Evolutionary conservation across 2,797 vertebrate genomes (phyloP).

Genomic region (Enteromius anoplus): DNA sequence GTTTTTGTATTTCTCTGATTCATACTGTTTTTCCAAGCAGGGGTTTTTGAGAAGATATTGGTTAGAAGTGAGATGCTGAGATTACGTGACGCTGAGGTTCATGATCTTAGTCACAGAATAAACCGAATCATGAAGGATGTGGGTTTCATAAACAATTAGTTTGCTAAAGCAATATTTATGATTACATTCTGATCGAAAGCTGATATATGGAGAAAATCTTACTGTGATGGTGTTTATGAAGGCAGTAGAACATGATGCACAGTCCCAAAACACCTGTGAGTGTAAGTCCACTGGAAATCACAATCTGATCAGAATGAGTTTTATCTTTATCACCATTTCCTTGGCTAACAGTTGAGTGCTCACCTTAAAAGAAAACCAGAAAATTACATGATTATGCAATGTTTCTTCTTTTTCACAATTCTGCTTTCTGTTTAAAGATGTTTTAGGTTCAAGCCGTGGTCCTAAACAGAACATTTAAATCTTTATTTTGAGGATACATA

Average conservation of each 20-base stretch:
- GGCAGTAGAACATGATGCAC: slow-evolving; percentile 32
- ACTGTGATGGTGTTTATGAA: slow-evolving; percentile 45
- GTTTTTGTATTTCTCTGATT: too few relatives aligned
- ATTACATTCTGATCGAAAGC: not conserved
- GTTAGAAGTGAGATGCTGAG: not conserved
- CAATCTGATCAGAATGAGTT: not conserved
- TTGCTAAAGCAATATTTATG: not conserved
- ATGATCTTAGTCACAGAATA: not conserved
- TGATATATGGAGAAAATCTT: slow-evolving; percentile 13
- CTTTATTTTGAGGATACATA: not conserved
- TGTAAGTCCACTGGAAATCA: not conserved
- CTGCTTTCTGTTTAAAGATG: not conserved
- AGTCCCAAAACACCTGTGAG: slow-evolving; percentile 28
- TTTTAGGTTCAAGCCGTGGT: not conserved
- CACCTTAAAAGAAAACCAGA: slow-evolving; percentile 18
- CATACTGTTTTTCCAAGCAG: too few relatives aligned
- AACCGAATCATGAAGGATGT: not conserved
- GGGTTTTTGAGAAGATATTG: too few relatives aligned
- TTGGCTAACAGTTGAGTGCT: not conserved
- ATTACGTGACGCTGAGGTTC: not conserved
- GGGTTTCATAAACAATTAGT: not conserved
- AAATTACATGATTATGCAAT: not conserved
- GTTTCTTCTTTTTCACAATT: not conserved
- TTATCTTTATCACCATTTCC: not conserved
- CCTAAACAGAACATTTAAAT: not conserved